Evolutionary conservation across 2,113 vertebrate species (phyloP), one percentile per base, ranked within the genome.

Genomic region (Mandrillus leucophaeus): DNA sequence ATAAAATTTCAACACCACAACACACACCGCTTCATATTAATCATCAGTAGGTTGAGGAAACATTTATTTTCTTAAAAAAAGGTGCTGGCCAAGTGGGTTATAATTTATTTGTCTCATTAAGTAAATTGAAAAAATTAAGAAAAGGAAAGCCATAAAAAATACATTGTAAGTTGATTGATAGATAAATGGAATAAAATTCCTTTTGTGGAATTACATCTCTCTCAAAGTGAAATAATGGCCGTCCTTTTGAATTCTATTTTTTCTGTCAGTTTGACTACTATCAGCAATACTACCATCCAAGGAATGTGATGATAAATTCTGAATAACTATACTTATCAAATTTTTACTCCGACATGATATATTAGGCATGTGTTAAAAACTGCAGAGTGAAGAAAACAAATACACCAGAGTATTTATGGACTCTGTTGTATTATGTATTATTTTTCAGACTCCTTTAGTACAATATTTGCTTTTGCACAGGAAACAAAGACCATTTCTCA

Each of bases 311-410:
- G 72, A 88, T 93, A 96, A 95, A 93, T 94, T 96, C 76, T 66
- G 61, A 96, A 81, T 57, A 93, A 38, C 16, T 25, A 43, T 59
- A 83, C 38, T 91, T 93, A 93, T 59, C 61, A 93, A 93, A 90
- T 76, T 89, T 55, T 84, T 89, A 91, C 61, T 96, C 90, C 48
- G 84, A 87, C 59, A 78, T 64, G 95, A 92, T 76, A 30, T 96
- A 96, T 97, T 90, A 88, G 89, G 78, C 61, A 91, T 96, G 43
- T 83, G 32, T 87, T 92, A 86, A 66, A 95, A 96, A 96, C 32
- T 96, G 35, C 48, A 96, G 10, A 89, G 61, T 8, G 61, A 97
- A 93, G 59, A 61, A 81, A 95, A 93, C 50, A 94, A 93, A 95
- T 96, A 84, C 40, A 16, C 8, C 18, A 5, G 18, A 61, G 45